A percentile compares a stretch with the other conserved stretches of the same genome.
Evolutionary conservation across 2,888 invertebrate species (phyloP).

Genomic region (Drosophila kambysellisi): DNA sequence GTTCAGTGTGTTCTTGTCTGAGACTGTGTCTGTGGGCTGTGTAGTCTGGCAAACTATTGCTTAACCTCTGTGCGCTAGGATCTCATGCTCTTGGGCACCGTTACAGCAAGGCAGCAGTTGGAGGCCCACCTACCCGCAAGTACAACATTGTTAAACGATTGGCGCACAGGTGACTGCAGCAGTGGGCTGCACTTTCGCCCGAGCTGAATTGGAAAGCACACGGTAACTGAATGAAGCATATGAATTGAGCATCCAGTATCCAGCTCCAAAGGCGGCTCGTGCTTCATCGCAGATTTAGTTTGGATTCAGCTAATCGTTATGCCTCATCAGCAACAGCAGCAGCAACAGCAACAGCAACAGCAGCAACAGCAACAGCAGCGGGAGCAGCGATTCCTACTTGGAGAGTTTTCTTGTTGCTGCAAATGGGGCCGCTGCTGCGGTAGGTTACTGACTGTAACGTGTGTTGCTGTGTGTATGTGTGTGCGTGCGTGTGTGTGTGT

Average conservation of each 20-base stretch:
- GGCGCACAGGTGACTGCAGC: slow-evolving; percentile 28
- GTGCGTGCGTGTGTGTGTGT: background rate
- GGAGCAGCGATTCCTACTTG: background rate
- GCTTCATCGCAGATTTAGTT: slow-evolving; percentile 52
- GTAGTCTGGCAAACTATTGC: slow-evolving; percentile 36
- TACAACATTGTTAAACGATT: slow-evolving; percentile 50
- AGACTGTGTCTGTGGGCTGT: slow-evolving; percentile 7
- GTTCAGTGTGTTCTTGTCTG: slow-evolving; percentile 33
- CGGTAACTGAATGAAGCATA: slow-evolving; percentile 9
- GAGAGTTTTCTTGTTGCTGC: slow-evolving; percentile 10
- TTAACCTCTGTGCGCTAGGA: slow-evolving; percentile 70
- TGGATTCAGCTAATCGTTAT: slow-evolving; percentile 57
- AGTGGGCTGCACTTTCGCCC: slow-evolving; percentile 51
- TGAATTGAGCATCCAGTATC: slow-evolving; percentile 12
- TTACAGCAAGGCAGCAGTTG: slow-evolving; percentile 18
- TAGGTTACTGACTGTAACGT: background rate
- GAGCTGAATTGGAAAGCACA: slow-evolving; percentile 61
- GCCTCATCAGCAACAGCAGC: slow-evolving; percentile 48
- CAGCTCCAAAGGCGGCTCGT: slow-evolving; percentile 35
- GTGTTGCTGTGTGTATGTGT: slow-evolving; percentile 21
- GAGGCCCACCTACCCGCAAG: slow-evolving; percentile 56
- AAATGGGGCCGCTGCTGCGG: slow-evolving; percentile 35
- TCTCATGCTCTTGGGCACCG: slow-evolving; percentile 64
- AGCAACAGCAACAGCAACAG: slow-evolving; percentile 1
- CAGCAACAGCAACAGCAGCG: slow-evolving; percentile 13